phyloP scores from a whole-genome alignment of 2,797 vertebrate genomes.

The Helicolenus hilgendorfi region DNA sequence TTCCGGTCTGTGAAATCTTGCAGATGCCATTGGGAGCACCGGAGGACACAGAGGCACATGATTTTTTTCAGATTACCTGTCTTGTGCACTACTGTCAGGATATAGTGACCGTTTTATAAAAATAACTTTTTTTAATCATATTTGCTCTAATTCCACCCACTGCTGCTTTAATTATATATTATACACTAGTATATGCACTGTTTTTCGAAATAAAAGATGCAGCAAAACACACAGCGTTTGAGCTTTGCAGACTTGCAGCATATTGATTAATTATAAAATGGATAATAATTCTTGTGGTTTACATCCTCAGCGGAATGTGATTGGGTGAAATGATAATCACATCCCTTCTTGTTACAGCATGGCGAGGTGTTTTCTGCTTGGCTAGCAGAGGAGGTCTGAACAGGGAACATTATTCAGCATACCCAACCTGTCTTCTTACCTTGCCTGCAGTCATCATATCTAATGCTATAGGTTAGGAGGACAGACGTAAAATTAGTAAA shows the following conservation, averaged over 20 bases:
- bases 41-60: too few species aligned
- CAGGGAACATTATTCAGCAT: slow-evolving; percentile 31
- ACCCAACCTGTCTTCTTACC: background rate
- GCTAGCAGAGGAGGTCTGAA: slow-evolving; percentile 1
- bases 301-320: background rate
- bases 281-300: background rate
- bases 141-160: too few species aligned
- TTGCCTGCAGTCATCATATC: slow-evolving; percentile 10
- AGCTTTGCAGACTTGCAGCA: background rate
- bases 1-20: too few species aligned
- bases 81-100: too few species aligned
- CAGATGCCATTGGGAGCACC: too few species aligned
- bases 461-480: background rate
- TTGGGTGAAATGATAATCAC: slow-evolving; percentile 8
- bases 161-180: background rate
- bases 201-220: background rate
- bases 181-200: background rate
- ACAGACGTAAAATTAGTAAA: slow-evolving; percentile 10
- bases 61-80: too few species aligned
- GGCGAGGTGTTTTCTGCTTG: slow-evolving; percentile 14
- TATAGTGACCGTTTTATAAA: too few species aligned
- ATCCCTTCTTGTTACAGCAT: slow-evolving; percentile 16
- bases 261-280: background rate
- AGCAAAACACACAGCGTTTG: background rate
- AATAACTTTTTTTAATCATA: too few species aligned